These are phyloP conservation scores for Nerophis lumbriciformis DNA, from an alignment of 2,113 vertebrate species.

Conservation along the genomic window DNA sequence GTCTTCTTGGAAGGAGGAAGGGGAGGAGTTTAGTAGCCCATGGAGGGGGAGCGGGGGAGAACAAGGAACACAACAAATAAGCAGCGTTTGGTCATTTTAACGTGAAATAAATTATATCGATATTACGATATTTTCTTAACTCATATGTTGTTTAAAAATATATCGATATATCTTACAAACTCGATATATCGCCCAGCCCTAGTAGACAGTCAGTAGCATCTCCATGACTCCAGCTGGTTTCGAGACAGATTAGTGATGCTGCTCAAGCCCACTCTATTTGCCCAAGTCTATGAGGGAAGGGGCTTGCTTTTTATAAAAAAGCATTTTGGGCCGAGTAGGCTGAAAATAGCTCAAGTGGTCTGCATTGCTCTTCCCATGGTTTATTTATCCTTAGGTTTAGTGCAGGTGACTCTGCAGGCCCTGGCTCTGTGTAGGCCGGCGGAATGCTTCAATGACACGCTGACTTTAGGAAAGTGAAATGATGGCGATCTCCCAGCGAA, in stretches of 20 bases:
- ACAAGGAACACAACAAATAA: too few relatives aligned
- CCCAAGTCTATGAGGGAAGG: slow-evolving; percentile 29
- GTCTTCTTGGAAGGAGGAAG: too few relatives aligned
- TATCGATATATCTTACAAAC: too few relatives aligned
- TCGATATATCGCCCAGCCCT: too few relatives aligned
- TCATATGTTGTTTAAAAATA: too few relatives aligned
- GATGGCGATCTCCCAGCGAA: slow-evolving; percentile 10
- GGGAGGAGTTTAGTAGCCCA: too few relatives aligned
- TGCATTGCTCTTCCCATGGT: slow-evolving; percentile 56
- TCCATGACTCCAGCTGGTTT: slow-evolving; percentile 48
- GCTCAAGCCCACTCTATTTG: slow-evolving; percentile 45
- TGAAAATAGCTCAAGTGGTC: slow-evolving; percentile 58
- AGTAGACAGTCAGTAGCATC: slow-evolving; percentile 16
- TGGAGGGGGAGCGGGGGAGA: too few relatives aligned
- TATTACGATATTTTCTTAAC: too few relatives aligned
- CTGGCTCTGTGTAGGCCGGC: slow-evolving; percentile 27
- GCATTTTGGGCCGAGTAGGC: slow-evolving; percentile 41
- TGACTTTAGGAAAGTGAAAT: slow-evolving; percentile 2
- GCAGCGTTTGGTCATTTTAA: too few relatives aligned
- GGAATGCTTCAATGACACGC: slow-evolving; percentile 5
- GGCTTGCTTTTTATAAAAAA: slow-evolving; percentile 39
- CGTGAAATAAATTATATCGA: too few relatives aligned
- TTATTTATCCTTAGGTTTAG: slow-evolving; percentile 66
- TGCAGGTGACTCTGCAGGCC: slow-evolving; percentile 63
- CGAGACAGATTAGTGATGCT: slow-evolving; percentile 50